Evolutionary conservation across 2,888 invertebrate species (phyloP).

Genomic region (Blera fallax): DNA sequence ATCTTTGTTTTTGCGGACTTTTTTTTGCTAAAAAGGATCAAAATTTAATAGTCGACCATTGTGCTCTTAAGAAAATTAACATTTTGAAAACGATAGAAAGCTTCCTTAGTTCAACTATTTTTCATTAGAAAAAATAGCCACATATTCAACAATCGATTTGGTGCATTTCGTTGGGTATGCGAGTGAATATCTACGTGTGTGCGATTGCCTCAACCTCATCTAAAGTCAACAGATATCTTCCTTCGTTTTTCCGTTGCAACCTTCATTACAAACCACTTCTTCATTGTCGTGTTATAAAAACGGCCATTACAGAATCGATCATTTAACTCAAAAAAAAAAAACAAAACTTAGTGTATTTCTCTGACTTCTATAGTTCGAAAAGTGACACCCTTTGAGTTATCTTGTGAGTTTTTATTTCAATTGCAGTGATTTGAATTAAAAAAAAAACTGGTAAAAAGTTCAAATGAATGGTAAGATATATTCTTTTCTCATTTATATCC

Average conservation of each 20-base stretch:
- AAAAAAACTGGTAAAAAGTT: background rate
- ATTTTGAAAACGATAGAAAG: background rate
- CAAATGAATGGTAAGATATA: background rate
- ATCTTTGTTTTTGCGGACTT: background rate
- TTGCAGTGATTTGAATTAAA: background rate
- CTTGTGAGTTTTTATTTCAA: background rate
- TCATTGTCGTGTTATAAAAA: background rate
- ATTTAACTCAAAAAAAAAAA: background rate
- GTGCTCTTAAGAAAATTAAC: background rate
- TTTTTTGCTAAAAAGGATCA: background rate
- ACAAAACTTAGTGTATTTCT: background rate
- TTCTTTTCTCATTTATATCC: background rate
- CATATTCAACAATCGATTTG: conserved; percentile 62
- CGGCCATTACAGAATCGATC: background rate
- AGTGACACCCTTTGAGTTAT: background rate
- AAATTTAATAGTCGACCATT: background rate
- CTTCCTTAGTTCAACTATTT: background rate
- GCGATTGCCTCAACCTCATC: background rate
- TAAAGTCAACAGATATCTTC: conserved; percentile 28
- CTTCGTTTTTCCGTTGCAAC: background rate
- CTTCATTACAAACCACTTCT: background rate
- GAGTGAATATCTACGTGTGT: conserved; percentile 32
- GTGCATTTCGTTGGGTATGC: conserved; percentile 36
- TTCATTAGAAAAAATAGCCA: background rate
- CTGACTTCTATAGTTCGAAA: background rate